A percentile compares a stretch with the other conserved stretches of the same genome.
These are phyloP conservation scores for Zaprionus africanus DNA, from an alignment of 1,140 invertebrate genomes.

Conservation along the genomic window DNA sequence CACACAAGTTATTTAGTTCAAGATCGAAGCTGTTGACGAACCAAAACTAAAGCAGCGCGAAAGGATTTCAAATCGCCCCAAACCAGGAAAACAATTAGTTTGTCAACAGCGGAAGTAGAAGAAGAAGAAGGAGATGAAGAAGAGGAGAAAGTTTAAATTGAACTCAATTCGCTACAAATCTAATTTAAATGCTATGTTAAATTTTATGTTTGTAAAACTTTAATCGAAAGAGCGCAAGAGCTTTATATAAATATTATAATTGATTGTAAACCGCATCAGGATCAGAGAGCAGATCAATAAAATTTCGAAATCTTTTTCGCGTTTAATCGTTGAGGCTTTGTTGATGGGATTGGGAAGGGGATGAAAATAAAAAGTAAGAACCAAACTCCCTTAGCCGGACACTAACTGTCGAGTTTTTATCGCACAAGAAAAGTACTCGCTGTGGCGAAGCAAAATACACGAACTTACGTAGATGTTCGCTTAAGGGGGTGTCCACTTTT, in stretches of 20 bases:
- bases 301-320: constrained; percentile 80
- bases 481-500: too few species aligned
- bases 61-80: constrained; percentile 44
- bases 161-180: constrained; percentile 33
- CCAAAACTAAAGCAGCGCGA: constrained; percentile 49
- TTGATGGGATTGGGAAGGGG: neutral
- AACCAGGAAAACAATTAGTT: neutral
- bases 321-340: constrained; percentile 38
- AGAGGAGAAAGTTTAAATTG: neutral
- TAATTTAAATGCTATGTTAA: constrained; percentile 49
- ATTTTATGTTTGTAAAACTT: constrained; percentile 70
- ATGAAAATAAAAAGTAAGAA: neutral
- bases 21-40: constrained; percentile 50
- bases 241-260: constrained; percentile 11
- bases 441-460: too few species aligned
- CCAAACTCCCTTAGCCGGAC: too few species aligned
- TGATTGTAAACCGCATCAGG: constrained; percentile 59
- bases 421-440: too few species aligned
- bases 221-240: constrained; percentile 29
- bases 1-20: constrained; percentile 44
- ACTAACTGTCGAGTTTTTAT: too few species aligned
- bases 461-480: too few species aligned
- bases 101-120: neutral
- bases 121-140: neutral
- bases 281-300: constrained; percentile 66